A percentile compares a stretch with the other conserved stretches of the same genome.
phyloP scores from a whole-genome alignment of 92 coral and sea anemone genomes.

The Ricordea florida region DNA sequence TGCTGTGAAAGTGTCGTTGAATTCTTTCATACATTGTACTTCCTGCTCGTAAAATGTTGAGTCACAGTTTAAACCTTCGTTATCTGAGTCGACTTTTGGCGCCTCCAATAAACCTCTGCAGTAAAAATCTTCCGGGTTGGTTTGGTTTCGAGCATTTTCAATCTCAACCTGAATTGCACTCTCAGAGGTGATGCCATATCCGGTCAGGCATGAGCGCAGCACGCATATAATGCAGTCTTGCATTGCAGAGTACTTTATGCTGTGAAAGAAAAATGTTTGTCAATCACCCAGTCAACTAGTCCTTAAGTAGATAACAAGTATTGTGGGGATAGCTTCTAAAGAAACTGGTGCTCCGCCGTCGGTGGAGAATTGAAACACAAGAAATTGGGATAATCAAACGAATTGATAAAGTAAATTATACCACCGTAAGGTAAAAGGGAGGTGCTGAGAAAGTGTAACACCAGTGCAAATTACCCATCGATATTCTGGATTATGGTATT shows the following conservation, averaged over 20 bases:
- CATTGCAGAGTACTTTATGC: conserved; percentile 33
- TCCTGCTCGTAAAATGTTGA: conserved; percentile 17
- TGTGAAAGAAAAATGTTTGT: background rate
- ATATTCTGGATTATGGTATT: no score
- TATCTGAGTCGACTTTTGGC: background rate
- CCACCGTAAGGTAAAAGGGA: no score
- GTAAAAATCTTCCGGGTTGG: conserved; percentile 37
- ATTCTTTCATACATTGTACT: conserved; percentile 22
- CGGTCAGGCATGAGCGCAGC: conserved; percentile 48
- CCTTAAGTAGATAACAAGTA: no score
- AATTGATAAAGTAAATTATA: no score
- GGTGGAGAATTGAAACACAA: no score
- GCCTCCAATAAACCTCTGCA: conserved; percentile 52
- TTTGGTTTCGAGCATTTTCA: conserved; percentile 24
- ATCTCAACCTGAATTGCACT: conserved; percentile 9
- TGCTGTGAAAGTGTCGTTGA: conserved; percentile 33
- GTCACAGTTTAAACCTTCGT: conserved; percentile 12
- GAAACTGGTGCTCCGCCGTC: no score
- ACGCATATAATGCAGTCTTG: conserved; percentile 58
- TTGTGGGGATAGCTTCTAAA: no score
- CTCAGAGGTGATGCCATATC: conserved; percentile 11
- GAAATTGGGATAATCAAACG: no score
- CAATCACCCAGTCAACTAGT: no score
- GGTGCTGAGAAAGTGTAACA: no score
- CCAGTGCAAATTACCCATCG: no score